phyloP scores from a whole-genome alignment of 2,888 invertebrate genomes.

The Philhelius pedissequus region DNA sequence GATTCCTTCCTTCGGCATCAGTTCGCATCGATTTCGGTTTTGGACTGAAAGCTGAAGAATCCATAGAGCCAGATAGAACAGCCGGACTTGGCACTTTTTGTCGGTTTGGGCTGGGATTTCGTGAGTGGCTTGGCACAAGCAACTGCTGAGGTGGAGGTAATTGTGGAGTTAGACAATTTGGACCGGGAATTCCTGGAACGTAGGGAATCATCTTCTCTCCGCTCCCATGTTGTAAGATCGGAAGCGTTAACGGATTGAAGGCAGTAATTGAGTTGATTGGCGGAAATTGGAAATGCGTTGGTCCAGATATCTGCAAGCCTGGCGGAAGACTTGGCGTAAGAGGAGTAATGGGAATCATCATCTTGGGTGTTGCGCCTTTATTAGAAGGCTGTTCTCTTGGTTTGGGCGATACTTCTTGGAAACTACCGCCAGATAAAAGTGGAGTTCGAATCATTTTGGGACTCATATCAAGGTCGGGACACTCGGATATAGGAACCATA shows the following conservation, averaged over 20 bases:
- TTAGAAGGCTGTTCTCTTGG: conserved; percentile 72
- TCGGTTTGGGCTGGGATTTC: conserved; percentile 74
- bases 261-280: conserved; percentile 86
- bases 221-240: conserved; percentile 80
- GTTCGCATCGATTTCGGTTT: conserved; percentile 42
- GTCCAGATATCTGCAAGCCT: conserved; percentile 73
- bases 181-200: conserved; percentile 93
- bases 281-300: conserved; percentile 83
- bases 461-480: conserved; percentile 83
- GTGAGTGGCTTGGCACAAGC: conserved; percentile 67
- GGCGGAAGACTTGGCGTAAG: conserved; percentile 81
- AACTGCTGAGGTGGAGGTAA: conserved; percentile 76
- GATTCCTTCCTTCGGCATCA: conserved; percentile 69
- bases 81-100: conserved; percentile 75
- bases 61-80: conserved; percentile 34
- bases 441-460: conserved; percentile 89
- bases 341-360: conserved; percentile 81
- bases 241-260: conserved; percentile 85
- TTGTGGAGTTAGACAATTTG: conserved; percentile 81
- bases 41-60: conserved; percentile 37
- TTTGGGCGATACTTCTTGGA: conserved; percentile 80
- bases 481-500: conserved; percentile 83
- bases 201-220: conserved; percentile 89
- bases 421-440: conserved; percentile 90
- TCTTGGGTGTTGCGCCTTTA: conserved; percentile 78